These are phyloP conservation scores for Esperia sulphurella DNA, from an alignment of 2,888 invertebrate genomes.

Conservation along the genomic window DNA sequence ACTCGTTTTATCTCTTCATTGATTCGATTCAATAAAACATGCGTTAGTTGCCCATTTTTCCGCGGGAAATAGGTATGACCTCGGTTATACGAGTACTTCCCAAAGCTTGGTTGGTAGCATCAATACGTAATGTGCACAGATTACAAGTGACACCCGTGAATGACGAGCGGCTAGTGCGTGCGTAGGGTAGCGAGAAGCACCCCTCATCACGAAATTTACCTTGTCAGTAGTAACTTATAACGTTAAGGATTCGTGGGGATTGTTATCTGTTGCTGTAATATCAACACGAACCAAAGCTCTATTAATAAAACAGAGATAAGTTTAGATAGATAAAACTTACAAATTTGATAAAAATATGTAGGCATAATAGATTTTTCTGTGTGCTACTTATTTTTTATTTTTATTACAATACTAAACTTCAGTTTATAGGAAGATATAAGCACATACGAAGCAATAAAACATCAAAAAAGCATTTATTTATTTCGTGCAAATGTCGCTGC, in stretches of 20 bases:
- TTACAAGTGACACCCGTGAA: conserved; percentile 10
- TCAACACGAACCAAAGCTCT: no score
- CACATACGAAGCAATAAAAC: neutral
- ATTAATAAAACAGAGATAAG: no score
- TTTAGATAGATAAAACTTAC: no score
- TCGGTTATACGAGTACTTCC: neutral
- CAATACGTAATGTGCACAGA: conserved; percentile 17
- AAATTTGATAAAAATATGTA: no score
- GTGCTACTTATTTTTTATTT: no score
- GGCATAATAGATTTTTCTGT: neutral
- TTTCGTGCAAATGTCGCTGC: neutral
- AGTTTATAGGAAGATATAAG: no score
- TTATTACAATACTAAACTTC: no score
- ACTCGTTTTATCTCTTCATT: neutral
- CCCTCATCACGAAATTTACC: no score
- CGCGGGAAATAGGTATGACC: conserved; percentile 2
- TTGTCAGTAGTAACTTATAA: no score
- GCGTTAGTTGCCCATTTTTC: neutral
- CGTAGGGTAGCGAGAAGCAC: neutral
- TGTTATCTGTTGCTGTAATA: neutral
- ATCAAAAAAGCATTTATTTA: neutral
- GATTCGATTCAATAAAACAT: neutral
- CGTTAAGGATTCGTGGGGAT: neutral
- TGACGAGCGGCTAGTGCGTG: neutral
- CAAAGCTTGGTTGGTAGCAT: conserved; percentile 1